Evolutionary conservation across 1,140 invertebrate species (phyloP).

Genomic region (Neodiprion lecontei): DNA sequence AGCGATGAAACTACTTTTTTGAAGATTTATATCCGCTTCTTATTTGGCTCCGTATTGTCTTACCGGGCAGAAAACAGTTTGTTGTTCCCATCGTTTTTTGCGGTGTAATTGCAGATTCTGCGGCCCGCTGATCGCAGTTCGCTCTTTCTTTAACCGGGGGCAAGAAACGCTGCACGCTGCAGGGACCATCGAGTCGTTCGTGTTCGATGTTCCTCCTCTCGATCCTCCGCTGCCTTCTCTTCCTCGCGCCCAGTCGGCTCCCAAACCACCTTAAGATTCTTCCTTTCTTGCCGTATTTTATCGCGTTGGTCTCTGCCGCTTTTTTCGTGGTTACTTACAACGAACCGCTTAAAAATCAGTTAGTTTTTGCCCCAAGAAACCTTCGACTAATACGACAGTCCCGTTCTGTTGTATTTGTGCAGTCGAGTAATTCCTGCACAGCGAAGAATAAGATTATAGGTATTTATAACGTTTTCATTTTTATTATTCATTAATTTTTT

Average conservation of each 20-base stretch:
- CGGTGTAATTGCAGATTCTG: slow-evolving; percentile 50
- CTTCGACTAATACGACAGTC: background rate
- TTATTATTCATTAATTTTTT: too few relatives aligned
- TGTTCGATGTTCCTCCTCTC: background rate
- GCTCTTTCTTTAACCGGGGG: slow-evolving; percentile 43
- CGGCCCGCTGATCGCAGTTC: slow-evolving; percentile 39
- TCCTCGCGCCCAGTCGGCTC: background rate
- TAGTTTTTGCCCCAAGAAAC: background rate
- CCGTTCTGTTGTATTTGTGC: background rate
- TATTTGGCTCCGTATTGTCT: slow-evolving; percentile 41
- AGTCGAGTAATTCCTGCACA: too few relatives aligned
- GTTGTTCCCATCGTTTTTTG: slow-evolving; percentile 40
- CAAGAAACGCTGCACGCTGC: background rate
- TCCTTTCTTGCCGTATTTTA: slow-evolving; percentile 23
- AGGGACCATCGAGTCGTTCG: background rate
- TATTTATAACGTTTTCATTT: too few relatives aligned
- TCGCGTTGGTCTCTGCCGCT: slow-evolving; percentile 12
- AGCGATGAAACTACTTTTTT: background rate
- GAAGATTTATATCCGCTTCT: slow-evolving; percentile 26
- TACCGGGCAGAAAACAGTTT: slow-evolving; percentile 42
- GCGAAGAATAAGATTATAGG: too few relatives aligned
- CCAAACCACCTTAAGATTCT: background rate
- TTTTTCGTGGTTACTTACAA: background rate
- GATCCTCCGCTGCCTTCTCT: background rate
- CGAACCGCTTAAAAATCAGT: background rate